These are phyloP conservation scores for Alsophila aescularia DNA, from an alignment of 2,888 invertebrate genomes.

Conservation along the genomic window DNA sequence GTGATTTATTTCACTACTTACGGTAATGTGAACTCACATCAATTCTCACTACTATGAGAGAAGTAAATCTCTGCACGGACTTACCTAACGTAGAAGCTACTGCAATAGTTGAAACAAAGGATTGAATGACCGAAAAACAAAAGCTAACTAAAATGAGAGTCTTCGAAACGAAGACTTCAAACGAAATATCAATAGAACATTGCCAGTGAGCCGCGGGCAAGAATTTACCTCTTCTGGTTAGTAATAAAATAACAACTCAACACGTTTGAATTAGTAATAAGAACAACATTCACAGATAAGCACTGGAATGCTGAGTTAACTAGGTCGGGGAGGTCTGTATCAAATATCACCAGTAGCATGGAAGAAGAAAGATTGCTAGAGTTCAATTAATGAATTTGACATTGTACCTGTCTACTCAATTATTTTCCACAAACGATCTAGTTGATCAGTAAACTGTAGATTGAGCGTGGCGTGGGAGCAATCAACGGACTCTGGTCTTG, in stretches of 20 bases:
- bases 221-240: constrained; percentile 1
- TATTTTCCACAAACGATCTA: constrained; percentile 41
- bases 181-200: not conserved
- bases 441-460: constrained; percentile 49
- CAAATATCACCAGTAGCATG: not conserved
- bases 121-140: not conserved
- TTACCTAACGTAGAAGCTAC: not conserved
- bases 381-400: constrained; percentile 6
- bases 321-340: constrained; percentile 6
- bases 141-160: not conserved
- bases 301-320: constrained; percentile 1
- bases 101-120: no score
- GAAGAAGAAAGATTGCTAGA: not conserved
- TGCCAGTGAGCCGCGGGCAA: not conserved
- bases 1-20: constrained; percentile 24
- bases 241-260: constrained; percentile 5
- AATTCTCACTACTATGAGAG: not conserved
- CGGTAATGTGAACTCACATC: constrained; percentile 2
- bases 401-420: constrained; percentile 14
- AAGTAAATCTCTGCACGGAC: not conserved
- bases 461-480: constrained; percentile 47
- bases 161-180: not conserved
- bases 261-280: constrained; percentile 1
- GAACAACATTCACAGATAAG: not conserved
- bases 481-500: constrained; percentile 38